Base-by-base conservation (phyloP, 2,888 invertebrate species). In the Xestia c-nigrum region DNA sequence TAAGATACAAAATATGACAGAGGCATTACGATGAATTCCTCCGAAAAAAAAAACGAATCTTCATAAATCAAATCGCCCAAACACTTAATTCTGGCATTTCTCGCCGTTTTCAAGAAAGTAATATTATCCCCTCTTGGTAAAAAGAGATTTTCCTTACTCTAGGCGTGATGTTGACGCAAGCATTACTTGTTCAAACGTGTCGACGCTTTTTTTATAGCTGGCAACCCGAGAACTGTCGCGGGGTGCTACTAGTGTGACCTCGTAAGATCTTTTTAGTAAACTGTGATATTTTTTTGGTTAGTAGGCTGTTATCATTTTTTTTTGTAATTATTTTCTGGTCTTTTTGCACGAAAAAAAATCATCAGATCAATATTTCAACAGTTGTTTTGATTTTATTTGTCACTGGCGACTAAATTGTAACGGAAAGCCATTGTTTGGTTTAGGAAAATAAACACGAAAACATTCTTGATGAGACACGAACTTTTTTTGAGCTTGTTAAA, bases 131-230 rank as follows among this genome's bases (percentile, higher is more conserved):
- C 80, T 74, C 87, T 85, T 79, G 80, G 81, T 83, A 84, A 90
- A 91, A 90, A 92, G 90, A 89, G 85, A 87, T 89, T 88, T 85
- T 84, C 87, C 88, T 87, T 81, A 72, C 63, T 68, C 80, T 72
- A 88, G 85, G 85, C 85, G 86, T 86, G 85, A 86, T 95, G 94
- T 95, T 95, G 94, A 94, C 94, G 93, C 88, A 90, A 89, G 94
- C 94, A 95, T 95, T 95, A 95, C 94, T 95, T 94, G 95, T 91
- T 92, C 93, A 95, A 95, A 95, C 94, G 91, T 93, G 93, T 92
- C 91, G 90, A 75, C 84, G 83, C 75, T 90, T 91, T 93, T 93
- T 93, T 92, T 92, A 92, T 92, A 87, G 87, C 88, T 86, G 81
- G 87, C 88, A 85, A 85, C 87, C 85, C 78, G 86, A 90, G 87